A percentile compares a stretch with the other conserved stretches of the same genome.
phyloP scores from a whole-genome alignment of 64 coral and sea anemone genomes.

The Anthopleura sola region DNA sequence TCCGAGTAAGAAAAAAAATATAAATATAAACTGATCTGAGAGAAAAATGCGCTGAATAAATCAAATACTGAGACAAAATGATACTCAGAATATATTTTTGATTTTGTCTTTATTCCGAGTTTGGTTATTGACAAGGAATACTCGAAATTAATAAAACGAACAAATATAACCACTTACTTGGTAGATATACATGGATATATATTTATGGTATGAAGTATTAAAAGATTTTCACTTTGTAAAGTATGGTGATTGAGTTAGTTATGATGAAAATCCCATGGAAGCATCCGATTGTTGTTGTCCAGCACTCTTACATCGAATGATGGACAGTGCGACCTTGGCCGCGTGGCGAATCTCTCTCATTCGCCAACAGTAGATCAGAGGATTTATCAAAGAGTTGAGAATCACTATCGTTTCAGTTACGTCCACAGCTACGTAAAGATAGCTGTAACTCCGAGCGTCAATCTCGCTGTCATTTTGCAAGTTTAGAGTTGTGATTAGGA shows the following conservation, averaged over 20 bases:
- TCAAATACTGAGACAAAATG: background rate
- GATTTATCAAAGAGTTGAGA: slow-evolving; percentile 56
- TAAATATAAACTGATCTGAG: background rate
- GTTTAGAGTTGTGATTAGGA: slow-evolving; percentile 14
- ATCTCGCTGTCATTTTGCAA: background rate
- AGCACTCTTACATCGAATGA: background rate
- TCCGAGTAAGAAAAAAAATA: too few relatives aligned
- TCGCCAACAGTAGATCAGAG: slow-evolving; percentile 53
- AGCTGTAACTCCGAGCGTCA: background rate
- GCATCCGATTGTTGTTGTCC: background rate
- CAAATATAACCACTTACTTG: background rate
- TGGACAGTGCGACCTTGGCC: background rate
- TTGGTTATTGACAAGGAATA: background rate
- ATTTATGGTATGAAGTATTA: background rate
- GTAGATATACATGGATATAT: background rate
- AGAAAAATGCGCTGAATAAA: background rate
- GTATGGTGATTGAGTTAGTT: background rate
- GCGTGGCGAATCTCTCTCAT: slow-evolving; percentile 37
- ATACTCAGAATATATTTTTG: background rate
- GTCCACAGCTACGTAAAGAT: slow-evolving; percentile 16
- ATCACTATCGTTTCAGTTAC: slow-evolving; percentile 24
- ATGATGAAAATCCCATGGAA: slow-evolving; percentile 10
- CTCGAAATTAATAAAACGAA: background rate
- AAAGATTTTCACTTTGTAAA: too few relatives aligned
- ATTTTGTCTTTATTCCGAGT: background rate